These are phyloP conservation scores for Ardeotis arabs DNA, from an alignment of 2,113 vertebrate genomes.

Conservation along the genomic window DNA sequence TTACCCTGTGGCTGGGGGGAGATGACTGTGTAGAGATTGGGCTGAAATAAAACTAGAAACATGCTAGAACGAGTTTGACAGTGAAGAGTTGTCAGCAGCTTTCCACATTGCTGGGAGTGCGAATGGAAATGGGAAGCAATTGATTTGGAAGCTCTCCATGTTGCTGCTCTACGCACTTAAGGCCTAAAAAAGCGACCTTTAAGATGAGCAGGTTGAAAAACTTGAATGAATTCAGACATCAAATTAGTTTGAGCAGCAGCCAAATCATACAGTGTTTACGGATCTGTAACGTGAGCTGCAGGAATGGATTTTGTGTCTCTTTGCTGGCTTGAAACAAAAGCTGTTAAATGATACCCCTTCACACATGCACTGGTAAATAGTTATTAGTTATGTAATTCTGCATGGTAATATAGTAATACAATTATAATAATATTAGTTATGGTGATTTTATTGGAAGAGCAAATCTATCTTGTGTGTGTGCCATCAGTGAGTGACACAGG, in stretches of 20 bases:
- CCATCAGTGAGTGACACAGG: background rate
- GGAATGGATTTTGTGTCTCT: background rate
- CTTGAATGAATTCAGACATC: background rate
- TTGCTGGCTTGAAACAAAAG: background rate
- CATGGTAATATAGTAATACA: background rate
- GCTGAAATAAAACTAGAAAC: background rate
- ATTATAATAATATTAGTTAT: background rate
- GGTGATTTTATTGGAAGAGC: background rate
- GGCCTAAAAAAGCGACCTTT: background rate
- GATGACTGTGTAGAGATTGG: background rate
- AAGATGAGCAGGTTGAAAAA: background rate
- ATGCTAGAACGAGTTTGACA: background rate
- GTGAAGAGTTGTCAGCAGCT: background rate
- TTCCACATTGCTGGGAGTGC: background rate
- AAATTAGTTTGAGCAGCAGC: background rate
- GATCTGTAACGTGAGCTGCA: background rate
- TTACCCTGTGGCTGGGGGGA: background rate
- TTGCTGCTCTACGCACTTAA: background rate
- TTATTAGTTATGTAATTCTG: background rate
- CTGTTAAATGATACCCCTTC: background rate
- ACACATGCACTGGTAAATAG: rapidly evolving
- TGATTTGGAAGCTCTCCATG: background rate
- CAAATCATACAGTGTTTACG: background rate
- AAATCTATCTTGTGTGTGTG: background rate
- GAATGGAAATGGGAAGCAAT: background rate